A percentile compares a stretch with the other conserved stretches of the same genome.
Conservation (phyloP, 2,797 vertebrate genomes). For the Acanthurus leucopareius region DNA sequence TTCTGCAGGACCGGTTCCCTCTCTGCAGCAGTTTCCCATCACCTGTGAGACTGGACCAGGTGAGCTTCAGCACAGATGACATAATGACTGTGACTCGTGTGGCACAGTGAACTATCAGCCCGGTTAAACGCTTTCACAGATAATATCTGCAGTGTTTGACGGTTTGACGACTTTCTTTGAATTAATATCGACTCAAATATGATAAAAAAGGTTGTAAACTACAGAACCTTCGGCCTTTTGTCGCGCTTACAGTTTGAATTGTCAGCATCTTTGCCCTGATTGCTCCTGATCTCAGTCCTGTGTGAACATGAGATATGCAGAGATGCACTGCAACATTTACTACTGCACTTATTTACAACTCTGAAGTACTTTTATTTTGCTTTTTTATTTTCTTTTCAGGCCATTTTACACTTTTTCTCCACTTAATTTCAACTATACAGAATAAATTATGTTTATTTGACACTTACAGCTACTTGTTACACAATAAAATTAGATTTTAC, state of each 20-base stretch:
- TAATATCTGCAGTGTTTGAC: neutral
- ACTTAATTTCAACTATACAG: too few species aligned
- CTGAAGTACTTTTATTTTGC: too few species aligned
- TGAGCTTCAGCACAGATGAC: constrained; percentile 56
- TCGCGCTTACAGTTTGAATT: constrained; percentile 1
- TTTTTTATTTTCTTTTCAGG: too few species aligned
- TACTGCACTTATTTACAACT: too few species aligned
- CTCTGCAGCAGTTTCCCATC: constrained; percentile 93
- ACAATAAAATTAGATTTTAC: neutral
- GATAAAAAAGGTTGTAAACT: constrained; percentile 45
- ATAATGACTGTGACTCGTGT: neutral
- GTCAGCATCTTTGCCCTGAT: neutral
- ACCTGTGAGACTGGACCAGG: constrained; percentile 98
- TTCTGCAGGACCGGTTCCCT: constrained; percentile 75
- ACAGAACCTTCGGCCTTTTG: constrained; percentile 26
- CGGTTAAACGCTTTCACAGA: constrained; percentile 1
- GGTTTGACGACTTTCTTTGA: constrained; percentile 8
- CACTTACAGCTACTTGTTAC: neutral
- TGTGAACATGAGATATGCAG: neutral
- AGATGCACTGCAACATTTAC: neutral
- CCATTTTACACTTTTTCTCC: too few species aligned
- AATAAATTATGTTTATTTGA: too few species aligned
- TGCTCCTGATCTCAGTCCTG: neutral
- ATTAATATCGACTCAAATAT: constrained; percentile 3
- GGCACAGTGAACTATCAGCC: constrained; percentile 12